phyloP scores from a whole-genome alignment of 92 coral and sea anemone species.

The Phenganax marumi region DNA sequence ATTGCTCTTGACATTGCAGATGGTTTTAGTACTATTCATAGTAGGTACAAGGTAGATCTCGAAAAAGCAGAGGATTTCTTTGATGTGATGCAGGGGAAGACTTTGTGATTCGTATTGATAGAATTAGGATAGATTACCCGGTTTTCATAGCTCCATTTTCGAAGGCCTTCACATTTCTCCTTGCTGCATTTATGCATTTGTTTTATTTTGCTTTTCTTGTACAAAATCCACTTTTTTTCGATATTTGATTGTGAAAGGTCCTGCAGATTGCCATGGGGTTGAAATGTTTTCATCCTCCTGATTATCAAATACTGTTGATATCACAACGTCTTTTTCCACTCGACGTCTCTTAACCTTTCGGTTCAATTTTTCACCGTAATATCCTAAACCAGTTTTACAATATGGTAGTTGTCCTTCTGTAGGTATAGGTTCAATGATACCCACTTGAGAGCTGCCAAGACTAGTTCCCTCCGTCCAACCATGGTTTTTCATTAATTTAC shows the following conservation, averaged over 20 bases:
- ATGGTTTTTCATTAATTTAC: slow-evolving; percentile 76
- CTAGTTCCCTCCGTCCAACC: slow-evolving; percentile 90
- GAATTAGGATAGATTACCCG: no score
- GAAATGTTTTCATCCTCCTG: slow-evolving; percentile 62
- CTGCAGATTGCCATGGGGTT: slow-evolving; percentile 67
- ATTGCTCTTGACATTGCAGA: slow-evolving; percentile 87
- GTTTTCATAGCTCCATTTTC: background rate
- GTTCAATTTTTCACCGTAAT: slow-evolving; percentile 83
- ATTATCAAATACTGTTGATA: slow-evolving; percentile 81
- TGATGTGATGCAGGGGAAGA: background rate
- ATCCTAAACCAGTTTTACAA: slow-evolving; percentile 90
- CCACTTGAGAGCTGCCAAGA: slow-evolving; percentile 79
- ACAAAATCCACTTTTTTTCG: slow-evolving; percentile 76
- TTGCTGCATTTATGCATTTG: background rate
- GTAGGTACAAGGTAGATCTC: slow-evolving; percentile 69
- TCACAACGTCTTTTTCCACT: slow-evolving; percentile 77
- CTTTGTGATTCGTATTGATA: background rate
- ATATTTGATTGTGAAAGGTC: slow-evolving; percentile 77
- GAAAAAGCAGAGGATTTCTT: slow-evolving; percentile 73
- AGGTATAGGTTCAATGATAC: slow-evolving; percentile 77
- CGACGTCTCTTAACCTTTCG: slow-evolving; percentile 72
- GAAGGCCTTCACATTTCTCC: background rate
- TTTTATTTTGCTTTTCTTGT: slow-evolving; percentile 37
- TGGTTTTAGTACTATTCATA: slow-evolving; percentile 72
- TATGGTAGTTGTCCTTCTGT: slow-evolving; percentile 84